Percentiles rank a stretch among this genome's conserved stretches.
phyloP scores from a whole-genome alignment of 2,888 invertebrate species.

The Sialis fuliginosa region DNA sequence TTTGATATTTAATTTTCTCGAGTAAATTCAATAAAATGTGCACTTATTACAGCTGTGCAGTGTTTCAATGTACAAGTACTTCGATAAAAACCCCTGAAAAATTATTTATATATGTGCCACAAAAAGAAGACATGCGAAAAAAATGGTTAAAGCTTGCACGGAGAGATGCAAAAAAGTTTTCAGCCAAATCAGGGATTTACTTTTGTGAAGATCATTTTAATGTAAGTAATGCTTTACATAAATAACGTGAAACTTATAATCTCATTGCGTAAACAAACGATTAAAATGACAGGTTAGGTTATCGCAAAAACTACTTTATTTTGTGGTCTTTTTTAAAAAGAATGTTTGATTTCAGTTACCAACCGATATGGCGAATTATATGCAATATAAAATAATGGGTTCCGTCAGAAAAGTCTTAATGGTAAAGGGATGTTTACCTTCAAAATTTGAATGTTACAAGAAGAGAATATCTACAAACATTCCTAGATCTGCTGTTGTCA shows the following conservation, averaged over 20 bases:
- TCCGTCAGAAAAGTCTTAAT: not conserved
- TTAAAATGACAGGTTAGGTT: not conserved
- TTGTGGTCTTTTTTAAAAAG: not conserved
- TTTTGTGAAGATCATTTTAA: not conserved
- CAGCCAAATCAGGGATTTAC: not conserved
- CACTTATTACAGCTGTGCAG: not conserved
- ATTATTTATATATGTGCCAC: not conserved
- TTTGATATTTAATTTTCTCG: no score
- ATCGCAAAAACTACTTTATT: not conserved
- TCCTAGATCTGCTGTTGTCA: not conserved
- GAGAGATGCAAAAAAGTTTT: not conserved
- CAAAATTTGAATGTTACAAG: not conserved
- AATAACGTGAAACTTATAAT: not conserved
- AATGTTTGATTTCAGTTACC: not conserved
- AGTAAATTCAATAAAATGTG: no score
- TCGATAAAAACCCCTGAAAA: not conserved
- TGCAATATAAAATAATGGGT: slow-evolving; percentile 1
- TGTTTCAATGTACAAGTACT: not conserved
- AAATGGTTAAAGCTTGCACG: slow-evolving; percentile 1
- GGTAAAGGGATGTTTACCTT: slow-evolving; percentile 1
- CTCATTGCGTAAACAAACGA: not conserved
- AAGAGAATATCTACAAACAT: not conserved
- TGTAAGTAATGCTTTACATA: not conserved
- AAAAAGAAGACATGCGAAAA: not conserved
- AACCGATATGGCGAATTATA: slow-evolving; percentile 1